phyloP scores from a whole-genome alignment of 2,888 invertebrate genomes.

The Tetramorium bicarinatum region DNA sequence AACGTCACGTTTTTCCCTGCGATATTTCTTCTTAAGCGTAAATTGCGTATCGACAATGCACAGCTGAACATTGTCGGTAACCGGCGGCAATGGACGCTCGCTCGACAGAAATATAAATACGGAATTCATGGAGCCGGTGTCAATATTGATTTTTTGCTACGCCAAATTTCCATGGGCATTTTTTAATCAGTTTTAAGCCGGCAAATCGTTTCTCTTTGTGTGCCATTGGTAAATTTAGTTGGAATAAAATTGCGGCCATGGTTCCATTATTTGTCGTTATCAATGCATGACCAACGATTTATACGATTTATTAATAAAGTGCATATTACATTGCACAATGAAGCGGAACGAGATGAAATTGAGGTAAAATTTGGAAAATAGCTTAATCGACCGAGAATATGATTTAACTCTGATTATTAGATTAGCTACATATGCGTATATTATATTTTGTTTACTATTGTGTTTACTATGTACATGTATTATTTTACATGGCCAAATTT shows the following conservation, averaged over 20 bases:
- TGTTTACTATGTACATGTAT: background rate
- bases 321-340: conserved; percentile 13
- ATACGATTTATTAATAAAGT: conserved; percentile 6
- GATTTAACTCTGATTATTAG: background rate
- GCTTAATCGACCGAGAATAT: conserved; percentile 14
- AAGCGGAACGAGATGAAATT: conserved; percentile 4
- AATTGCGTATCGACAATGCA: background rate
- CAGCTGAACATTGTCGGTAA: background rate
- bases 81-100: background rate
- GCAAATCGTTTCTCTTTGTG: background rate
- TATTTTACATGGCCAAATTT: background rate
- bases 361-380: background rate
- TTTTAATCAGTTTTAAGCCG: conserved; percentile 5
- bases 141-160: conserved; percentile 1
- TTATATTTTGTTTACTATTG: too few species aligned
- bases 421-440: background rate
- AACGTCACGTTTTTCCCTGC: background rate
- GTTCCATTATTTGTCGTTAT: conserved; percentile 19
- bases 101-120: background rate
- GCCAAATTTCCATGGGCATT: background rate
- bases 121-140: background rate
- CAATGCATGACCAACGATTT: conserved; percentile 8
- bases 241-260: conserved; percentile 6
- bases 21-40: conserved; percentile 1
- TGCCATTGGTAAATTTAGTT: background rate